A percentile compares a stretch with the other conserved stretches of the same genome.
Conservation (phyloP, 2,113 vertebrate genomes). For the Jacana jacana region DNA sequence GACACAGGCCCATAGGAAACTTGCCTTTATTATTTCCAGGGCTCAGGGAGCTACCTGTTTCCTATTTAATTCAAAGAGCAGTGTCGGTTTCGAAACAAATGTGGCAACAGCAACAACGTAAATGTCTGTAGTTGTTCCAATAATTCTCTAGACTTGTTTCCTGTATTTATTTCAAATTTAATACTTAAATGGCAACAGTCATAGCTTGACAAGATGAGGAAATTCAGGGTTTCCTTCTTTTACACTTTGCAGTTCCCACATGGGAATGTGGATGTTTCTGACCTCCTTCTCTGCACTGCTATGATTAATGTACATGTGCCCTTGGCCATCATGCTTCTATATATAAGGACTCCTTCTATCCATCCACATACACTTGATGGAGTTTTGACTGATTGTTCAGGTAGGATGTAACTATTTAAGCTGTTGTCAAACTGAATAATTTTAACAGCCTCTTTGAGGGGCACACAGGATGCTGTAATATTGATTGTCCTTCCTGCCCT, state of each 20-base stretch:
- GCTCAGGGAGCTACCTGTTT: neutral
- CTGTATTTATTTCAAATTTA: conserved; percentile 36
- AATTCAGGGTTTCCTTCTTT: neutral
- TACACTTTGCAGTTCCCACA: neutral
- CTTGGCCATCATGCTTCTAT: neutral
- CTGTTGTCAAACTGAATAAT: neutral
- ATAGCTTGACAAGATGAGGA: neutral
- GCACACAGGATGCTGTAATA: neutral
- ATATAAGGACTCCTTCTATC: neutral
- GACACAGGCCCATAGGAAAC: neutral
- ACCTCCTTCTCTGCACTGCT: neutral
- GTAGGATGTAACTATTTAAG: neutral
- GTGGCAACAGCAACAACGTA: neutral
- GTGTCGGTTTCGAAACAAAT: neutral
- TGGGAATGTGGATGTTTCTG: neutral
- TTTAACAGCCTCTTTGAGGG: neutral
- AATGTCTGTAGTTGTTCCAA: conserved; percentile 6
- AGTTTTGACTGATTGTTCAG: neutral
- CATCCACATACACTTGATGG: neutral
- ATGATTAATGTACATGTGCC: neutral
- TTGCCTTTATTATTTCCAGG: conserved; percentile 8
- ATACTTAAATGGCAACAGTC: neutral
- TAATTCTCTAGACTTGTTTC: conserved; percentile 28
- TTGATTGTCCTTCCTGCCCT: neutral
- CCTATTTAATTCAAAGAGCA: conserved; percentile 13